phyloP scores from a whole-genome alignment of 2,888 invertebrate genomes.

The Xylota sylvarum region DNA sequence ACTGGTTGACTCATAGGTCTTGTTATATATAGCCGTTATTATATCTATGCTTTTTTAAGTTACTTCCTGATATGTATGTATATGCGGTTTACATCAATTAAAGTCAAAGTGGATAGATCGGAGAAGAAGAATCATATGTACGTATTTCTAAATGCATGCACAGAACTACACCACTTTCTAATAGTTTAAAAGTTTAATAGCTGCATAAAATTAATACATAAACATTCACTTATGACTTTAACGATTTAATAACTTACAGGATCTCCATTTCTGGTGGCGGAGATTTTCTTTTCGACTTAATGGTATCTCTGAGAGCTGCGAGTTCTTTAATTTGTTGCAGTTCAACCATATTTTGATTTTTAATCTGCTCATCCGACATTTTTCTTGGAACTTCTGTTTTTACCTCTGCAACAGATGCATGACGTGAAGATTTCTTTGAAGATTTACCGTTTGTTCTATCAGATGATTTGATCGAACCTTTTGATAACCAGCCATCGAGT shows the following conservation, averaged over 20 bases:
- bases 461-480: conserved; percentile 1
- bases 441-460: conserved; percentile 54
- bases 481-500: conserved; percentile 58
- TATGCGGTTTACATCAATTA: too few species aligned
- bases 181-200: conserved; percentile 26
- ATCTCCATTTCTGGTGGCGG: conserved; percentile 64
- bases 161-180: conserved; percentile 6
- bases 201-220: conserved; percentile 1
- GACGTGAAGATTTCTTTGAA: conserved; percentile 31
- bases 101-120: too few species aligned
- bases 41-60: too few species aligned
- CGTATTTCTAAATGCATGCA: conserved; percentile 2
- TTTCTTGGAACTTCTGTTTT: conserved; percentile 24
- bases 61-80: too few species aligned
- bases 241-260: conserved; percentile 45
- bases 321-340: conserved; percentile 47
- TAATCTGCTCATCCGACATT: neutral
- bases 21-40: too few species aligned
- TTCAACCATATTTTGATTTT: conserved; percentile 12
- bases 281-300: conserved; percentile 59
- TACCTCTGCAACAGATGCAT: neutral
- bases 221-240: neutral
- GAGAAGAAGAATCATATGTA: too few species aligned
- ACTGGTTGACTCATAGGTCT: too few species aligned
- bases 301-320: conserved; percentile 34